These are phyloP conservation scores for Osmoderma eremita DNA, from an alignment of 2,888 invertebrate genomes.

Conservation along the genomic window DNA sequence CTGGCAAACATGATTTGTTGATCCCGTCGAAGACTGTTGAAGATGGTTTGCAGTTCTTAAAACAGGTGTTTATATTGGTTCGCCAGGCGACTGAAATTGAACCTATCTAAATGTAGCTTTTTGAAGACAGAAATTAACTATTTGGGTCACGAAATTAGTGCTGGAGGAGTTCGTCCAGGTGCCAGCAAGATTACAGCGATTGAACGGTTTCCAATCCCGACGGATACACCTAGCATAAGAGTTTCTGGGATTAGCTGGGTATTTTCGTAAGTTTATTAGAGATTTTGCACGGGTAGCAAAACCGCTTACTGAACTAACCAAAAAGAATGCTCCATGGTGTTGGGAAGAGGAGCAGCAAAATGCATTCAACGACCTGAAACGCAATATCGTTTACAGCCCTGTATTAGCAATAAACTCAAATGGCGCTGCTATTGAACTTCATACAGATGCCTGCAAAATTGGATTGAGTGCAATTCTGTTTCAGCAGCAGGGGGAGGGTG, in stretches of 20 bases:
- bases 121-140: constrained; percentile 39
- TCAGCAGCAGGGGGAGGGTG: constrained; percentile 40
- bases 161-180: constrained; percentile 49
- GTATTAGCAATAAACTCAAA: constrained; percentile 48
- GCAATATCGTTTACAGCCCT: constrained; percentile 42
- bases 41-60: constrained; percentile 42
- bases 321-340: constrained; percentile 44
- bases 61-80: constrained; percentile 30
- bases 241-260: constrained; percentile 51
- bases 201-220: constrained; percentile 51
- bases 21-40: constrained; percentile 44
- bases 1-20: constrained; percentile 45
- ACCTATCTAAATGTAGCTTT: constrained; percentile 44
- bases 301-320: constrained; percentile 47
- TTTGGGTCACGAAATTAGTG: constrained; percentile 35
- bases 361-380: constrained; percentile 47
- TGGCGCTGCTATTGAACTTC: constrained; percentile 46
- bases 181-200: constrained; percentile 51
- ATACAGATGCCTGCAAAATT: constrained; percentile 47
- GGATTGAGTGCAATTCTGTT: constrained; percentile 50
- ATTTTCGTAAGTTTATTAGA: constrained; percentile 53
- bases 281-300: constrained; percentile 46
- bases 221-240: constrained; percentile 47
- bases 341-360: constrained; percentile 45
- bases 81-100: constrained; percentile 31